Percentiles rank a stretch among this genome's conserved stretches.
phyloP scores from a whole-genome alignment of 2,888 invertebrate genomes.

The Tetranychus truncatus region DNA sequence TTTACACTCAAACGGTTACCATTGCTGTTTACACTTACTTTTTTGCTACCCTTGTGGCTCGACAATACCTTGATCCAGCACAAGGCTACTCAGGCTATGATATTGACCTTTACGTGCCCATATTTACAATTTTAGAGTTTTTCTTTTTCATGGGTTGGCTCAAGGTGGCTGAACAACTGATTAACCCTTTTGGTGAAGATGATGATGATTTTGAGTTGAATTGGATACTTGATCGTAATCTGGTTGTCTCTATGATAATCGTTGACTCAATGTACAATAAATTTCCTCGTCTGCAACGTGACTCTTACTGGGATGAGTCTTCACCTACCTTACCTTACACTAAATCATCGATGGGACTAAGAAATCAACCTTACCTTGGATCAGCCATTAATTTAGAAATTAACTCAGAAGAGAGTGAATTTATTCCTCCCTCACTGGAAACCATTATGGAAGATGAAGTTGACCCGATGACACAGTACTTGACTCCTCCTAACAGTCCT shows the following conservation, averaged over 20 bases:
- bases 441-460: slow-evolving; percentile 24
- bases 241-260: slow-evolving; percentile 69
- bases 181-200: slow-evolving; percentile 33
- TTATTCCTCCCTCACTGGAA: slow-evolving; percentile 22
- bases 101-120: slow-evolving; percentile 33
- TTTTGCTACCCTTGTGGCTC: slow-evolving; percentile 31
- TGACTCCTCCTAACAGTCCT: slow-evolving; percentile 16
- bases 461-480: slow-evolving; percentile 18
- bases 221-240: slow-evolving; percentile 31
- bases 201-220: slow-evolving; percentile 33
- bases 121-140: slow-evolving; percentile 48
- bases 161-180: slow-evolving; percentile 40
- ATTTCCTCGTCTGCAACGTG: slow-evolving; percentile 73
- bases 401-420: slow-evolving; percentile 25
- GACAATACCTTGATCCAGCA: slow-evolving; percentile 31
- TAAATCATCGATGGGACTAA: slow-evolving; percentile 27
- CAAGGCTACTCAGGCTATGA: slow-evolving; percentile 28
- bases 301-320: slow-evolving; percentile 42
- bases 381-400: slow-evolving; percentile 26
- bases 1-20: slow-evolving; percentile 35
- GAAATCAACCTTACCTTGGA: slow-evolving; percentile 25
- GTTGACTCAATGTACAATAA: slow-evolving; percentile 92
- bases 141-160: slow-evolving; percentile 86
- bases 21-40: slow-evolving; percentile 33
- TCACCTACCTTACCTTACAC: slow-evolving; percentile 34